Evolutionary conservation across 2,113 vertebrate genomes (phyloP).

Genomic region (Macquaria australasica): DNA sequence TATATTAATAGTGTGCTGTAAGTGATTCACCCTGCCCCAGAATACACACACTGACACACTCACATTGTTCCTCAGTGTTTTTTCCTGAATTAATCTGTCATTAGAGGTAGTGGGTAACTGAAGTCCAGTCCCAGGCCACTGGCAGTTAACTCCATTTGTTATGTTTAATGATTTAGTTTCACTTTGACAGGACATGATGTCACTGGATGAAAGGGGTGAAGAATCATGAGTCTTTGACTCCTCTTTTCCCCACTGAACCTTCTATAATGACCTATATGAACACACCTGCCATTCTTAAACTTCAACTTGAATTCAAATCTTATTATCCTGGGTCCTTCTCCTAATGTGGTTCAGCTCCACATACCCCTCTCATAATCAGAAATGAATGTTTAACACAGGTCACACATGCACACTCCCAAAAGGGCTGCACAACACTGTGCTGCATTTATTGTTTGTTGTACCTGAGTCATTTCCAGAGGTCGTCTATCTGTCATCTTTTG

Average conservation of each 20-base stretch:
- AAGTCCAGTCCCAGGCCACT: slow-evolving; percentile 43
- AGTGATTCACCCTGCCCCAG: slow-evolving; percentile 45
- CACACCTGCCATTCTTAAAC: slow-evolving; percentile 50
- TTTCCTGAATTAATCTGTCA: slow-evolving; percentile 56
- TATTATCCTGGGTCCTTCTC: neutral
- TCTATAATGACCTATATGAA: slow-evolving; percentile 27
- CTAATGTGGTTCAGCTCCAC: neutral
- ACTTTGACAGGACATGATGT: slow-evolving; percentile 79
- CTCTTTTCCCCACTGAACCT: slow-evolving; percentile 45
- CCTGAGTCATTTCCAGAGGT: slow-evolving; percentile 64
- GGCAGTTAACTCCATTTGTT: slow-evolving; percentile 73
- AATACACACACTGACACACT: slow-evolving; percentile 37
- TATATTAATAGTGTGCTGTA: slow-evolving; percentile 69
- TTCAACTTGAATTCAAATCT: slow-evolving; percentile 25
- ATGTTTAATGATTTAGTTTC: slow-evolving; percentile 77
- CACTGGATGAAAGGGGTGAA: slow-evolving; percentile 63
- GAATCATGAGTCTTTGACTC: slow-evolving; percentile 51
- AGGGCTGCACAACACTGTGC: neutral
- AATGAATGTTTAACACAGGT: slow-evolving; percentile 7
- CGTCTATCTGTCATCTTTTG: slow-evolving; percentile 53
- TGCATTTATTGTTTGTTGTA: slow-evolving; percentile 52
- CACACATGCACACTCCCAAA: neutral
- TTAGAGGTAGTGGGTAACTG: slow-evolving; percentile 53
- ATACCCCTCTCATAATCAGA: slow-evolving; percentile 13
- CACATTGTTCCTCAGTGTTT: slow-evolving; percentile 41